Evolutionary conservation across 2,113 vertebrate species (phyloP).

Genomic region (Nannobrachium achirus): DNA sequence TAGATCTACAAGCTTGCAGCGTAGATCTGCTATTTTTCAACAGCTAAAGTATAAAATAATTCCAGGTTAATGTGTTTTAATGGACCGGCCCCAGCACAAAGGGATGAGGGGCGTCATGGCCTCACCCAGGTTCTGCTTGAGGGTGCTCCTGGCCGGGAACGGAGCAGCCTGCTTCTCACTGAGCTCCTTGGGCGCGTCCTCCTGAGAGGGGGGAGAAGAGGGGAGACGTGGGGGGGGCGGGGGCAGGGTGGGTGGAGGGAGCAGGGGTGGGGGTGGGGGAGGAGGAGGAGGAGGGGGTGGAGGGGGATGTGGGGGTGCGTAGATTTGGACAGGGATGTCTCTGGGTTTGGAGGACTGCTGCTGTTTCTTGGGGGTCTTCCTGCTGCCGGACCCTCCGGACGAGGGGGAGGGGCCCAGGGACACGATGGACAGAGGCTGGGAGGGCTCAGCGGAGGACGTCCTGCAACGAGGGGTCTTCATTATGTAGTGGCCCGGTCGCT

Average conservation of each 20-base stretch:
- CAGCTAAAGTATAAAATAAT: no score
- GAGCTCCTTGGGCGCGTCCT: slow-evolving; percentile 72
- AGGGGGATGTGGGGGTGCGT: slow-evolving; percentile 53
- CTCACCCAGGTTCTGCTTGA: slow-evolving; percentile 86
- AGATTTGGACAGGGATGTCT: slow-evolving; percentile 77
- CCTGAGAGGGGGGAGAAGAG: slow-evolving; percentile 1
- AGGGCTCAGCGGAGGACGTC: slow-evolving; percentile 35
- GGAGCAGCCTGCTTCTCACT: slow-evolving; percentile 52
- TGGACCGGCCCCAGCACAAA: no score
- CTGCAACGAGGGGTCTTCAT: slow-evolving; percentile 76
- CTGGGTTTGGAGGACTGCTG: slow-evolving; percentile 24
- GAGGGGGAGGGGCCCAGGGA: slow-evolving; percentile 37
- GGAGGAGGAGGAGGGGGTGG: background rate
- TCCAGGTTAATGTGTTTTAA: no score
- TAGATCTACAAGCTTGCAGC: no score
- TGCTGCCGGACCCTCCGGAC: slow-evolving; percentile 35
- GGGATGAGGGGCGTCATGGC: background rate
- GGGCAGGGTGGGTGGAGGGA: background rate
- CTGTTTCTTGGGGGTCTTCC: slow-evolving; percentile 47
- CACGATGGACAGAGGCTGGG: slow-evolving; percentile 58
- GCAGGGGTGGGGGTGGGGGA: background rate
- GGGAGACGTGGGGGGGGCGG: slow-evolving; percentile 32
- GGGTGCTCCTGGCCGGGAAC: slow-evolving; percentile 65
- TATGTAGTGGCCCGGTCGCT: slow-evolving; percentile 77
- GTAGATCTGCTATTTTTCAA: no score